phyloP scores from a whole-genome alignment of 2,888 invertebrate genomes.

The Dicroscelio sp. region DNA sequence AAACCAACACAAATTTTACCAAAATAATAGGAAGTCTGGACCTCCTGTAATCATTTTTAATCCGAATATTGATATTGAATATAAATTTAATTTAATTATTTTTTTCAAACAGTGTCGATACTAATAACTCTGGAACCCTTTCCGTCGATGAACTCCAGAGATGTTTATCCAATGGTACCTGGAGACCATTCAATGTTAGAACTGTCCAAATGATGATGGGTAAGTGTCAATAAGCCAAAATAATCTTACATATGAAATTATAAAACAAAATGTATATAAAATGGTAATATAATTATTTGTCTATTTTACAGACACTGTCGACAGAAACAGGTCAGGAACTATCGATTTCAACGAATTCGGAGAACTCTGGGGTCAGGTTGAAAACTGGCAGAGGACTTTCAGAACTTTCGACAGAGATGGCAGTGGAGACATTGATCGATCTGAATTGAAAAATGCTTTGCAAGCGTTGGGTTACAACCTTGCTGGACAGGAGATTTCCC shows the following conservation, averaged over 20 bases:
- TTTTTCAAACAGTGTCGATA: too few species aligned
- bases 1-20: too few species aligned
- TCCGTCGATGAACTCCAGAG: too few species aligned
- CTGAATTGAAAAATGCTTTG: slow-evolving; percentile 1
- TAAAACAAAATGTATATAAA: neutral
- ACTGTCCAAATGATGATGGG: too few species aligned
- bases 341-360: neutral
- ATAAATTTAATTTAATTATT: too few species aligned
- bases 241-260: neutral
- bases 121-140: too few species aligned
- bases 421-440: slow-evolving; percentile 4
- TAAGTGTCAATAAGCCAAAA: too few species aligned
- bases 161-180: too few species aligned
- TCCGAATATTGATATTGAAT: too few species aligned
- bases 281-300: neutral
- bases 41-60: too few species aligned
- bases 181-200: too few species aligned
- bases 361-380: neutral
- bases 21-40: too few species aligned
- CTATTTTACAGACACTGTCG: neutral
- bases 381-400: neutral
- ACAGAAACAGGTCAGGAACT: neutral
- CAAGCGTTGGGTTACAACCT: neutral
- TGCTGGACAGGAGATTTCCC: neutral
- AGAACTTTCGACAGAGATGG: slow-evolving; percentile 7